Conservation (phyloP, 1,140 invertebrate species). For the Luehdorfia chinensis region DNA sequence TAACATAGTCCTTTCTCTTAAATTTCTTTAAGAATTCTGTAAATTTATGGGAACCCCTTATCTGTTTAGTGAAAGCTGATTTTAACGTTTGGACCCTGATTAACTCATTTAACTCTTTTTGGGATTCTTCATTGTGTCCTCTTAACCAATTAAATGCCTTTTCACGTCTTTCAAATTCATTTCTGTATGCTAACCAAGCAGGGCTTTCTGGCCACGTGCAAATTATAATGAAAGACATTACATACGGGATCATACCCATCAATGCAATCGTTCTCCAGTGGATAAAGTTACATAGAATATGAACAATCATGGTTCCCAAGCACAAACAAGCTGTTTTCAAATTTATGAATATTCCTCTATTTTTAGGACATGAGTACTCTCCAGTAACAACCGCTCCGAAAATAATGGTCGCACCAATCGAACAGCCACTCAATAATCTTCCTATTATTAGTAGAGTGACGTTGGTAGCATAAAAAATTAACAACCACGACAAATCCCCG, state of each 20-base stretch:
- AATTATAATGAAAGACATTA: slow-evolving; percentile 17
- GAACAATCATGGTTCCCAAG: slow-evolving; percentile 1
- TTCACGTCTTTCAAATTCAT: slow-evolving; percentile 18
- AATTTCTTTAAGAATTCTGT: neutral
- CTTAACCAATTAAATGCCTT: slow-evolving; percentile 13
- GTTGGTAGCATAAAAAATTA: too few relatives aligned
- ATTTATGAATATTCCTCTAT: neutral
- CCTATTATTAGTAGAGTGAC: too few relatives aligned
- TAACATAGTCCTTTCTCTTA: slow-evolving; percentile 8
- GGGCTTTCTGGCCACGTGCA: slow-evolving; percentile 24
- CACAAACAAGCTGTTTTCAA: slow-evolving; percentile 9
- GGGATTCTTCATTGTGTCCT: neutral
- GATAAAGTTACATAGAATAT: slow-evolving; percentile 17
- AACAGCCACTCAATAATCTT: too few relatives aligned
- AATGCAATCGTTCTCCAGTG: slow-evolving; percentile 24
- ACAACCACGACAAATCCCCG: too few relatives aligned
- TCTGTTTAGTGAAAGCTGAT: neutral
- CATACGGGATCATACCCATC: slow-evolving; percentile 23
- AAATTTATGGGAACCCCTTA: slow-evolving; percentile 1
- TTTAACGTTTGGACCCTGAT: neutral
- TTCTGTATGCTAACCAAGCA: slow-evolving; percentile 17
- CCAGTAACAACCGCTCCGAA: too few relatives aligned
- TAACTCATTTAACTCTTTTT: slow-evolving; percentile 11
- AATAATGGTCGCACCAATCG: too few relatives aligned
- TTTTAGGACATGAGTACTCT: too few relatives aligned